phyloP scores from a whole-genome alignment of 2,888 invertebrate genomes.

The Monochamus alternatus region DNA sequence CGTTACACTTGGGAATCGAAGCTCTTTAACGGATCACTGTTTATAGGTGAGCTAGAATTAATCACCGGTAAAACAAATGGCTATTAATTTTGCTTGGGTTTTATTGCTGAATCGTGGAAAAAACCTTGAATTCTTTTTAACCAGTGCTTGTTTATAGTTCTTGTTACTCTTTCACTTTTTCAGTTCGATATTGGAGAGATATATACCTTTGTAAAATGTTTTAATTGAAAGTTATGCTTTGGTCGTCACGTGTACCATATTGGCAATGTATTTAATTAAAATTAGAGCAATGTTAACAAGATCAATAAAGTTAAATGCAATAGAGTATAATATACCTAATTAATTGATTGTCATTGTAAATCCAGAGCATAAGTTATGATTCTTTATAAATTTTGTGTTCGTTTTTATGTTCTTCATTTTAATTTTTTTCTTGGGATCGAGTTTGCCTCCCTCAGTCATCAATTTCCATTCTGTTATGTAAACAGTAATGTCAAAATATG shows the following conservation, averaged over 20 bases:
- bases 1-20: constrained; percentile 4
- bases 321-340: neutral
- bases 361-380: too few species aligned
- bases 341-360: neutral
- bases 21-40: constrained; percentile 10
- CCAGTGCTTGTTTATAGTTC: neutral
- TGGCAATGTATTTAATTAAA: constrained; percentile 28
- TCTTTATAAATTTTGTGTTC: too few species aligned
- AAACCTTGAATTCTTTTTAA: neutral
- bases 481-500: too few species aligned
- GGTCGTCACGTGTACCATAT: neutral
- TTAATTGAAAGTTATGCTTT: neutral
- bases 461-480: too few species aligned
- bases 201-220: too few species aligned
- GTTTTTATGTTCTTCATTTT: too few species aligned
- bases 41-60: constrained; percentile 18
- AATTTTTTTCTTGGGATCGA: too few species aligned
- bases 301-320: constrained; percentile 16
- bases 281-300: constrained; percentile 34
- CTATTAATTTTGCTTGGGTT: neutral
- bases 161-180: too few species aligned
- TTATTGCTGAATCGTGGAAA: neutral
- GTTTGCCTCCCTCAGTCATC: too few species aligned
- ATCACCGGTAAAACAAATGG: neutral
- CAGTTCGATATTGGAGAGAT: too few species aligned